Base-by-base conservation (phyloP, 2,888 invertebrate species). In the Drosophila sordidula region DNA sequence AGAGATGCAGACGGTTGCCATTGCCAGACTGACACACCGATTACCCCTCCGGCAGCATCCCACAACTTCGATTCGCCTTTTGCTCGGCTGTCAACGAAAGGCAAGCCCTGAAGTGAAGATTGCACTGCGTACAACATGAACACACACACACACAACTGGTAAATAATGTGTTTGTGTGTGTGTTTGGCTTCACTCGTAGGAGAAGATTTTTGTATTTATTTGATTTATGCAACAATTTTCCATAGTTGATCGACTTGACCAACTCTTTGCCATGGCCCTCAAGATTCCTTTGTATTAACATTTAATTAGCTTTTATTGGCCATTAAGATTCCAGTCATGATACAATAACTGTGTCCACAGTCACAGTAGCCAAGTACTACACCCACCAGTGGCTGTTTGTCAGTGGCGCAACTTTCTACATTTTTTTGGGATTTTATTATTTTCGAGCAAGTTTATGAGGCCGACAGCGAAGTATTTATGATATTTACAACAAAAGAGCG, bases 241-340 rank as follows among this genome's bases (percentile, higher is more conserved):
- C 56, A 69, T 75, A 59, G 34, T 70, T 75, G 58, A 75, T 59
- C 59, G 45, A 63, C 29, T 56, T 68, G 50, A 29, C 42, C 18
- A 39, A 39, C 50, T 52, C 59, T 34, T 39, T 57, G 46, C 12
- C 32, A 6, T 12, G 38, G 44, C 36, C 34, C 18, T 29, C 36
- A 16, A 71, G 58, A 72, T 49, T 61, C 52, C 26, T 32, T 44
- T 46, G 75, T 16, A 46, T 63, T 63, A 41, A 26, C 61, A 80
- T 83, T 87, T 87, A 84, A 84, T 84, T 84, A 70, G 75, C 50
- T 73, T 84, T 87, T 79, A 87, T 87, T 64, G 72, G 52, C 69
- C 75, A 85, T 84, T 85, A 82, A 87, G 86, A 84, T 84, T 68
- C 87, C 77, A 70, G 68, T 70, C 79, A 67, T 72, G 82, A 68